phyloP scores from a whole-genome alignment of 2,797 vertebrate genomes.

The Malurus leucopterus region DNA sequence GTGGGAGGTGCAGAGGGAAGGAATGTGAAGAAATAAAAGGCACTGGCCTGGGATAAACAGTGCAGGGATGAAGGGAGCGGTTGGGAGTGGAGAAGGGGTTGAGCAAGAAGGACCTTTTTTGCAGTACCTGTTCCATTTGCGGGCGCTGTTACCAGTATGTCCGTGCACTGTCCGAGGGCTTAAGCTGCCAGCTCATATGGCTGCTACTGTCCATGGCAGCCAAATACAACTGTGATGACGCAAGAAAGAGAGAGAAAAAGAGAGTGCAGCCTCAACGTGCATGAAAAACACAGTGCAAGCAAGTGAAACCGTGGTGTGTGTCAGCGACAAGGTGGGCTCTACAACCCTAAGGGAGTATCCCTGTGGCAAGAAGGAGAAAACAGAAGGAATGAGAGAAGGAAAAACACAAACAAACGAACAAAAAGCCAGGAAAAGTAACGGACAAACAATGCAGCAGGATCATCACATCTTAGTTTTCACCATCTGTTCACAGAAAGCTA shows the following conservation, averaged over 20 bases:
- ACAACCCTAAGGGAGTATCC: constrained; percentile 52
- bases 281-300: constrained; percentile 76
- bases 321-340: constrained; percentile 64
- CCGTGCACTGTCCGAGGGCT: constrained; percentile 91
- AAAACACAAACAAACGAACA: constrained; percentile 51
- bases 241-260: constrained; percentile 85
- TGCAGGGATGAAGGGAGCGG: constrained; percentile 66
- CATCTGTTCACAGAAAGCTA: constrained; percentile 32
- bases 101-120: constrained; percentile 71
- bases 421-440: constrained; percentile 61
- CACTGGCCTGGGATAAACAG: constrained; percentile 59
- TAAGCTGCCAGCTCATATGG: constrained; percentile 94
- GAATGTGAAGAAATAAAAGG: constrained; percentile 64
- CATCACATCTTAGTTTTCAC: constrained; percentile 17
- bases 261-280: constrained; percentile 80
- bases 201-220: constrained; percentile 92
- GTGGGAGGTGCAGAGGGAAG: constrained; percentile 61
- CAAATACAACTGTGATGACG: constrained; percentile 93
- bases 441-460: constrained; percentile 59
- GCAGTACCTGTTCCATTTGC: constrained; percentile 92
- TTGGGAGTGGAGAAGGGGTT: constrained; percentile 52
- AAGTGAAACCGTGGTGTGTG: constrained; percentile 62
- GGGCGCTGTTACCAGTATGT: constrained; percentile 91
- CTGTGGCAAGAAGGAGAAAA: constrained; percentile 60
- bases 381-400: constrained; percentile 61